A percentile compares a stretch with the other conserved stretches of the same genome.
Conservation (phyloP, 2,797 vertebrate genomes). For the Tragopan temminckii region DNA sequence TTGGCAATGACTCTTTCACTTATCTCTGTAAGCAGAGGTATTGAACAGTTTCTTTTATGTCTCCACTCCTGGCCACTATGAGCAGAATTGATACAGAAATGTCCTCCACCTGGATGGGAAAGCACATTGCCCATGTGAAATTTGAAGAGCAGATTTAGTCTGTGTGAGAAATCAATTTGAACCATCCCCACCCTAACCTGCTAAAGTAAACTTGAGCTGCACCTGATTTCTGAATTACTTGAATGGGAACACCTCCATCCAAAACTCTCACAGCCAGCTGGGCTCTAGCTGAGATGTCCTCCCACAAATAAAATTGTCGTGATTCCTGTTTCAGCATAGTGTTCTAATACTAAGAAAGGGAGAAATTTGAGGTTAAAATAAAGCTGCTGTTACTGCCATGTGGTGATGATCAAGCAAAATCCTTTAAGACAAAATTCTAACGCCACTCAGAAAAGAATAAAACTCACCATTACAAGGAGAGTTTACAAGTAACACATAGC, state of each 20-base stretch:
- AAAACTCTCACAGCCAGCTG: not conserved
- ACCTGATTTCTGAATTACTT: not conserved
- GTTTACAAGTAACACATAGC: not conserved
- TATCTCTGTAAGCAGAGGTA: constrained; percentile 82
- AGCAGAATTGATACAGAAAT: constrained; percentile 71
- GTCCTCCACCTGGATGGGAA: constrained; percentile 30
- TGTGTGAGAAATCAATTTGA: constrained; percentile 35
- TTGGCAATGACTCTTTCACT: constrained; percentile 77
- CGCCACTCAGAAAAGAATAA: not conserved
- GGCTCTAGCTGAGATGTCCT: not conserved
- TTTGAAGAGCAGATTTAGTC: constrained; percentile 31
- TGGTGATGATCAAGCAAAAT: not conserved
- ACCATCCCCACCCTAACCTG: not conserved
- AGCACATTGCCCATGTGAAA: constrained; percentile 39
- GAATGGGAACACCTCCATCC: not conserved
- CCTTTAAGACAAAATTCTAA: not conserved
- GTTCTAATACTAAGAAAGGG: not conserved
- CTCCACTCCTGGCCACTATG: constrained; percentile 72
- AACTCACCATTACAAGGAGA: not conserved
- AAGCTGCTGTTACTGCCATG: not conserved
- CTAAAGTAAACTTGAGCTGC: not conserved
- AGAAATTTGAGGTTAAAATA: not conserved
- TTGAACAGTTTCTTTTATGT: constrained; percentile 78
- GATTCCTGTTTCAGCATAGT: not conserved
- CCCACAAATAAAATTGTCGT: not conserved